Conservation (phyloP, 1,140 invertebrate species). For the Hyposmocoma kahamanoa region DNA sequence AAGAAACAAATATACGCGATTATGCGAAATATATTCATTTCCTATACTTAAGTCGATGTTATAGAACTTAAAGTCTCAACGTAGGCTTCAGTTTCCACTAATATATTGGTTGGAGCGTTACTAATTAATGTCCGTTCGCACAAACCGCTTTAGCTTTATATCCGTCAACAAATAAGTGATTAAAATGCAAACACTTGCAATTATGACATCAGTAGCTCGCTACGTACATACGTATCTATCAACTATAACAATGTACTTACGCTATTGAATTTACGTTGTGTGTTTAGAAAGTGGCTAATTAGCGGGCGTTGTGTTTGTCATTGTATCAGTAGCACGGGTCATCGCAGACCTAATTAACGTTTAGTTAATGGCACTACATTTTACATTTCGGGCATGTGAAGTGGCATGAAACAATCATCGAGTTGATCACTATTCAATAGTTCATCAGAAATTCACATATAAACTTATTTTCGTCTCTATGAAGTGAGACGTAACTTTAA, state of each 20-base stretch:
- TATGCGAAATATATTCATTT: too few relatives aligned
- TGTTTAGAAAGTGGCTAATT: conserved; percentile 44
- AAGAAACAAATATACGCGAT: too few relatives aligned
- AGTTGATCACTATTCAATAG: too few relatives aligned
- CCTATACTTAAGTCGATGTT: too few relatives aligned
- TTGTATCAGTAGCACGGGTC: neutral
- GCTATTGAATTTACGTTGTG: conserved; percentile 27
- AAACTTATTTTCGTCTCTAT: too few relatives aligned
- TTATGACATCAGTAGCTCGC: conserved; percentile 33
- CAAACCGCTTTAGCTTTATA: conserved; percentile 13
- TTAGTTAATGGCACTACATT: conserved; percentile 1
- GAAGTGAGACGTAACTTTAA: too few relatives aligned
- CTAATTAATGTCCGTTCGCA: conserved; percentile 10
- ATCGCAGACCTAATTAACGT: neutral
- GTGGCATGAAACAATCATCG: too few relatives aligned
- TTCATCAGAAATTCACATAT: too few relatives aligned
- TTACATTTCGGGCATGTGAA: too few relatives aligned
- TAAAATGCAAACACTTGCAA: conserved; percentile 32
- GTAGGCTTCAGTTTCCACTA: too few relatives aligned
- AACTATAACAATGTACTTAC: conserved; percentile 33
- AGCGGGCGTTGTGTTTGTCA: conserved; percentile 9
- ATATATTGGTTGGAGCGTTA: too few relatives aligned
- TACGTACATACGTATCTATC: conserved; percentile 24
- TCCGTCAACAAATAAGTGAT: conserved; percentile 25
- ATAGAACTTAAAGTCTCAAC: too few relatives aligned